A percentile compares a stretch with the other conserved stretches of the same genome.
Conservation (phyloP, 1,140 invertebrate species). For the Ceratosolen fusciceps region DNA sequence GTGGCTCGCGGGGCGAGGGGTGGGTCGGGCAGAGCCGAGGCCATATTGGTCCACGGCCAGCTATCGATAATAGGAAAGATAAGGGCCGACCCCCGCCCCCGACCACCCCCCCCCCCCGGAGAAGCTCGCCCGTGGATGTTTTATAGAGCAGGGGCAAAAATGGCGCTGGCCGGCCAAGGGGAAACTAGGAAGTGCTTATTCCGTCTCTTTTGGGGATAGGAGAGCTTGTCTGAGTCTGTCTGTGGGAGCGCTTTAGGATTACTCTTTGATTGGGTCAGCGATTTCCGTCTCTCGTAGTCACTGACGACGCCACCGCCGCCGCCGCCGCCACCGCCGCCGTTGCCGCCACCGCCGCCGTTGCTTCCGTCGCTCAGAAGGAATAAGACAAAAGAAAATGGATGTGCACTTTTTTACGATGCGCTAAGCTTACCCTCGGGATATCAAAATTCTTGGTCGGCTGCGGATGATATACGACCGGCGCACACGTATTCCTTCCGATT, state of each 20-base stretch:
- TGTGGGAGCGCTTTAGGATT: neutral
- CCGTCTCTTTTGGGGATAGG: neutral
- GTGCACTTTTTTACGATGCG: neutral
- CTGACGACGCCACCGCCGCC: no score
- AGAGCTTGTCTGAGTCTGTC: neutral
- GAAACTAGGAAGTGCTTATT: constrained; percentile 24
- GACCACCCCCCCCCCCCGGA: no score
- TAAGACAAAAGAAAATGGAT: neutral
- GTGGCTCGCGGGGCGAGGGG: neutral
- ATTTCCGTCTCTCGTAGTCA: constrained; percentile 30
- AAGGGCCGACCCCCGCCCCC: constrained; percentile 58
- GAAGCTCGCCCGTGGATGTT: constrained; percentile 50
- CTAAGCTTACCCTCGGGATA: neutral
- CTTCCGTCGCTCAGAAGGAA: no score
- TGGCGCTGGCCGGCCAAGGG: constrained; percentile 48
- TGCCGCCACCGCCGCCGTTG: no score
- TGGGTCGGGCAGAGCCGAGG: neutral
- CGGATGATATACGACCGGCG: constrained; percentile 18
- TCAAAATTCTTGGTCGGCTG: neutral
- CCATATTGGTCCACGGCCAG: constrained; percentile 69
- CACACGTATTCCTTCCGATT: constrained; percentile 29
- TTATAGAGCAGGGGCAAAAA: constrained; percentile 57
- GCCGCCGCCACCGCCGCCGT: no score
- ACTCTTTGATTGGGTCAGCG: constrained; percentile 44
- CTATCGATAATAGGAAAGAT: constrained; percentile 73